These are phyloP conservation scores for Argyresthia albistria DNA, from an alignment of 2,888 invertebrate species.

Conservation along the genomic window DNA sequence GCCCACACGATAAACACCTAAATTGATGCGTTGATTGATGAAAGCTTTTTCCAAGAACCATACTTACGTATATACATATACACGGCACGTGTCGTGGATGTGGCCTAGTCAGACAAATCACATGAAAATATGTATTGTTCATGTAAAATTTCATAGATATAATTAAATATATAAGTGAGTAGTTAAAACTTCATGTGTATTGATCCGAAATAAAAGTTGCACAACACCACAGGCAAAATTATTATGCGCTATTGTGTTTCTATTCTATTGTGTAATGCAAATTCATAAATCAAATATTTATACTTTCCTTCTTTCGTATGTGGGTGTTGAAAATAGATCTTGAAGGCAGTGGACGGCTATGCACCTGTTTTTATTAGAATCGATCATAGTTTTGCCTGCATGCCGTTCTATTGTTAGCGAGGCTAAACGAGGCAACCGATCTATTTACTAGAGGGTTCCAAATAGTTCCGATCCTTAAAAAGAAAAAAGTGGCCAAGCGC, in stretches of 20 bases:
- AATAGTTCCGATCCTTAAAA: too few species aligned
- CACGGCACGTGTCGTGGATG: background rate
- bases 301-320: conserved; percentile 1
- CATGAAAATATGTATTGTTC: conserved; percentile 4
- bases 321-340: conserved; percentile 2
- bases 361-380: too few species aligned
- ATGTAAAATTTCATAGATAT: conserved; percentile 9
- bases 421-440: too few species aligned
- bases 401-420: too few species aligned
- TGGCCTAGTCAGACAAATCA: background rate
- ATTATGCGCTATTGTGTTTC: conserved; percentile 27
- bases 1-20: conserved; percentile 31
- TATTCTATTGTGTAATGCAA: conserved; percentile 12
- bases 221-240: conserved; percentile 25
- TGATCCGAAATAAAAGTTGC: conserved; percentile 17
- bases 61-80: too few species aligned
- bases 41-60: background rate
- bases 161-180: conserved; percentile 11
- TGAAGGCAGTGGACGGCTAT: background rate
- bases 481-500: too few species aligned
- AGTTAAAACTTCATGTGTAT: conserved; percentile 9
- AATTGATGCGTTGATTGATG: conserved; percentile 26
- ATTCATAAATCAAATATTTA: conserved; percentile 14
- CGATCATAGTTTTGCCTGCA: too few species aligned
- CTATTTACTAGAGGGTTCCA: too few species aligned